Evolutionary conservation across 2,797 vertebrate species (phyloP), one percentile per base, ranked within the genome.

Genomic region (Protosalanx chinensis): DNA sequence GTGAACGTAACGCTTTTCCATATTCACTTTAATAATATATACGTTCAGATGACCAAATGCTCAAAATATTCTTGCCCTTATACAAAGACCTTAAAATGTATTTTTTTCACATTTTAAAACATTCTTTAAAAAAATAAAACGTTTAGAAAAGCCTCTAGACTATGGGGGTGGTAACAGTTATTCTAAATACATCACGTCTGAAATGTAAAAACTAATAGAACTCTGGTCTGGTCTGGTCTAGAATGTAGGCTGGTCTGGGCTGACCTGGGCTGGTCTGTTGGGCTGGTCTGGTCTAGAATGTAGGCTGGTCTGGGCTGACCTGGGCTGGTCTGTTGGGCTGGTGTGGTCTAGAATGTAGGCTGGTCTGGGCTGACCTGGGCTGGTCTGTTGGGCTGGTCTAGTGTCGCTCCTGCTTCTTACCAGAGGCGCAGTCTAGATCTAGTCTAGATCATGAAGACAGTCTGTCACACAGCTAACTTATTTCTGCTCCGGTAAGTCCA

Each of bases 181-280:
- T 56, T n/a, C 51, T 56, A n/a, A 6, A 56, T 0, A 1, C 4
- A 56, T 56, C 51, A 56, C 6, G 51, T 56, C 6, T 16, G 18
- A 56, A n/a, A 53, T 61, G 53, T n/a, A 37, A 59, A 10, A 29
- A 12, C 57, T 3, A 27, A 23, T 16, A 37, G 59, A 41, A 75
- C 32, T 41, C 23, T 27, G 23, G 23, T 27, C 23, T n/a, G n/a
- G n/a, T n/a, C n/a, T 27, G 23, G 23, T 27, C 23, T 27, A 27
- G 23, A 27, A 64, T 75, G 72, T 75, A 72, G 76, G 73, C 23
- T 37, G 70, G 61, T 7, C 10, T 66, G 23, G 23, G 23, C 23
- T 27, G 23, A 27, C 23, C 23, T 27, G 23, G 23, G 23, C 23
- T 27, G 23, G 23, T 27, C 23, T 27, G 23, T 27, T 27, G 23